A percentile compares a stretch with the other conserved stretches of the same genome.
Conservation (phyloP, 2,888 invertebrate genomes). For the Amiota minor region DNA sequence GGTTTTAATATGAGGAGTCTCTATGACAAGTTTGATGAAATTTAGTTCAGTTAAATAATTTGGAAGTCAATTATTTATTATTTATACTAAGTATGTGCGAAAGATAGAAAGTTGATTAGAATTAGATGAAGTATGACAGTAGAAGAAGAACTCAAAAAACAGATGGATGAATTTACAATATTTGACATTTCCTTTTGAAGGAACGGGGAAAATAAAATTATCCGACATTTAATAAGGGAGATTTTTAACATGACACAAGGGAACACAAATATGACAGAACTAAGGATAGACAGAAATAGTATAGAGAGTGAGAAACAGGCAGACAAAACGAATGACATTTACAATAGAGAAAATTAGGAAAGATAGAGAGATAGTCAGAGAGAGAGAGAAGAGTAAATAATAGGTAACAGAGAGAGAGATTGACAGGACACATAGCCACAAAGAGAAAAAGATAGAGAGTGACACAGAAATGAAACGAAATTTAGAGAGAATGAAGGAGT, state of each 20-base stretch:
- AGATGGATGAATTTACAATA: conserved; percentile 27
- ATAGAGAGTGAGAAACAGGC: background rate
- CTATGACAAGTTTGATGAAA: too few relatives aligned
- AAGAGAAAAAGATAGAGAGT: conserved; percentile 32
- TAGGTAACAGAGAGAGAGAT: conserved; percentile 33
- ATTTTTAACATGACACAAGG: background rate
- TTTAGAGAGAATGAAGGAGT: conserved; percentile 31
- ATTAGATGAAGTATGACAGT: background rate
- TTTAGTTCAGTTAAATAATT: too few relatives aligned
- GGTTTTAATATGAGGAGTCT: too few relatives aligned
- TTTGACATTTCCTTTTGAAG: conserved; percentile 38
- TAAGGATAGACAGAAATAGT: background rate
- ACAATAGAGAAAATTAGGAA: conserved; percentile 13
- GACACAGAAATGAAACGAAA: conserved; percentile 30
- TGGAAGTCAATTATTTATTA: background rate
- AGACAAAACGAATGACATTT: background rate
- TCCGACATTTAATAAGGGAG: conserved; percentile 14
- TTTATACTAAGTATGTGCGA: conserved; percentile 8
- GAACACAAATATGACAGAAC: background rate
- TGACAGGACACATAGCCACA: conserved; percentile 31
- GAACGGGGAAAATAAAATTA: background rate
- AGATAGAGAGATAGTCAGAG: conserved; percentile 25
- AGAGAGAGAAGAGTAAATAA: conserved; percentile 25
- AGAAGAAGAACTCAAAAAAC: conserved; percentile 18
- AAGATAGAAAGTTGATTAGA: background rate